Evolutionary conservation across 1,140 invertebrate genomes (phyloP).

Genomic region (Cyclargus thomasi): DNA sequence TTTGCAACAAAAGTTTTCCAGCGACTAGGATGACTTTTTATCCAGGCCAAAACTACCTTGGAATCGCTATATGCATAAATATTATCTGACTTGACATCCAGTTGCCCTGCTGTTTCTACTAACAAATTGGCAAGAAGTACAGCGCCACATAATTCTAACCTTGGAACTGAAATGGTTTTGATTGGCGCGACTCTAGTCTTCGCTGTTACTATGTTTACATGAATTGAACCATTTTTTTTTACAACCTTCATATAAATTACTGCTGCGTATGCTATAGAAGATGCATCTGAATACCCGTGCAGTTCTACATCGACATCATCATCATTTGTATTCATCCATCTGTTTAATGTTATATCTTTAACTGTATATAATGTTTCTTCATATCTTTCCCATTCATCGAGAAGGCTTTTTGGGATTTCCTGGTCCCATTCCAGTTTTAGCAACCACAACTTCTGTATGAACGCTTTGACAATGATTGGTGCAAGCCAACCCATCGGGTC

Average conservation of each 20-base stretch:
- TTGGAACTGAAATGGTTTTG: constrained; percentile 26
- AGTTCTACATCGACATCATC: constrained; percentile 14
- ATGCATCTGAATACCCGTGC: constrained; percentile 41
- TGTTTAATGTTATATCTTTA: constrained; percentile 16
- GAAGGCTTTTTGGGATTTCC: constrained; percentile 23
- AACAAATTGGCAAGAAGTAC: constrained; percentile 19
- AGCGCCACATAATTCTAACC: constrained; percentile 28
- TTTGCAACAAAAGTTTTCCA: constrained; percentile 27
- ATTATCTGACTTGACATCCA: constrained; percentile 16
- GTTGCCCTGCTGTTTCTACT: neutral
- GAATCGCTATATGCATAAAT: constrained; percentile 21
- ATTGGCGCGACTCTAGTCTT: constrained; percentile 51
- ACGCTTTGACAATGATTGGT: constrained; percentile 42
- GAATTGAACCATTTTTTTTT: constrained; percentile 16
- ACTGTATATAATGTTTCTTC: constrained; percentile 21
- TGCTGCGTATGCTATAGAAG: constrained; percentile 29
- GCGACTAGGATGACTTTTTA: constrained; percentile 20
- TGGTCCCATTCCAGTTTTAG: constrained; percentile 44
- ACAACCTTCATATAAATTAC: constrained; percentile 30
- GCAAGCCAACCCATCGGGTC: constrained; percentile 48
- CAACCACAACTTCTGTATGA: constrained; percentile 56
- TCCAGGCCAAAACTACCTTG: constrained; percentile 24
- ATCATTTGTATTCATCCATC: constrained; percentile 20
- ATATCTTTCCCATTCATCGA: constrained; percentile 25
- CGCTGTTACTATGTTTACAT: constrained; percentile 38